Evolutionary conservation across 1,140 invertebrate genomes (phyloP), one percentile per base, ranked within the genome.

Genomic region (Megalopta genalis): DNA sequence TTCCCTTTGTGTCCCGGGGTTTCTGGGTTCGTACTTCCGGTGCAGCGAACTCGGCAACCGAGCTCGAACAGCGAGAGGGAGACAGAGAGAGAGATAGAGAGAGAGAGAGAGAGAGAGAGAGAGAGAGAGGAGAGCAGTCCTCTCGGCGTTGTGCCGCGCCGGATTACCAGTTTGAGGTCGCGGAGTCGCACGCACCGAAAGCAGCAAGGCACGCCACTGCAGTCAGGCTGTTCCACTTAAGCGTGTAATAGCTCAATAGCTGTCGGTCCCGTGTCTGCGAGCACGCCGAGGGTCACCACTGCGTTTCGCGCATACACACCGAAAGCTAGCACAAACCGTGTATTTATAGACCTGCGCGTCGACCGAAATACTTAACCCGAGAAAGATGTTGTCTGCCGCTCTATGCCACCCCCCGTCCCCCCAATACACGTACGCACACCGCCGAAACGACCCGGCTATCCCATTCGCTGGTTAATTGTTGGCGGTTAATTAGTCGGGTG

Each of bases 191-290:
- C 84, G 76, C 84, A 83, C 42, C 74, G 77, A 77, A 70, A 83
- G 78, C 74, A 82, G 81, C 83, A 83, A 73, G 77, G 77, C 81
- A 89, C 88, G 83, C 82, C 89, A 87, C 85, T 89, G 86, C 83
- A 86, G 86, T 87, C 80, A 86, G 80, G 85, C 71, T 79, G 78
- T 71, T 88, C 86, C 88, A 90, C 84, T 92, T 89, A 86, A 90
- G 89, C 90, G 86, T 91, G 88, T 92, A 92, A 92, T 93, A 90
- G 90, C 89, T 90, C 91, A 87, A 90, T 90, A 88, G 86, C 83
- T 86, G 85, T 90, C 88, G 86, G 70, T 74, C 71, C 84, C 75
- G 63, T 85, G 81, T 85, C 82, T 84, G 82, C 84, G 84, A 85
- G 86, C 84, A 82, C 83, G 84, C 67, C 78, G 82, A 76, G 67